phyloP scores from a whole-genome alignment of 2,113 vertebrate species.

The Alouatta palliata region DNA sequence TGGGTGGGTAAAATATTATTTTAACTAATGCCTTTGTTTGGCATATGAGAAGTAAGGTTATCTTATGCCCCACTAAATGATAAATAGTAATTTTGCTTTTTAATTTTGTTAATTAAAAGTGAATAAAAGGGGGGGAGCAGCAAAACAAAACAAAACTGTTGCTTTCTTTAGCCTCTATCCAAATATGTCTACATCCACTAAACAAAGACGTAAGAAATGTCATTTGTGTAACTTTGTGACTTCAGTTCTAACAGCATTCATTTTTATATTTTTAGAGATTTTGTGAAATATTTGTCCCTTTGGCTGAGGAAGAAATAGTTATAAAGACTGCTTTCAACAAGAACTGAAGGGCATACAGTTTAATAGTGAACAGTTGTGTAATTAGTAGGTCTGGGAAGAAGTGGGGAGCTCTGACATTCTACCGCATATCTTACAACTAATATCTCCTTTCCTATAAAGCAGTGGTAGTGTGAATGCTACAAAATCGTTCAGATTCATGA shows the following conservation, averaged over 20 bases:
- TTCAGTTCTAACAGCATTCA: not conserved
- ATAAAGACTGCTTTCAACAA: not conserved
- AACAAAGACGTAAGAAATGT: not conserved
- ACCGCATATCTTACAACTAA: not conserved
- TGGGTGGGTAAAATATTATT: slow-evolving; percentile 8
- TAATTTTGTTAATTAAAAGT: not conserved
- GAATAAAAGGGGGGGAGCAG: not conserved
- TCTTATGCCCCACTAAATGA: not conserved
- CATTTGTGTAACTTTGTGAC: not conserved
- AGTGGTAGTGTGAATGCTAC: not conserved
- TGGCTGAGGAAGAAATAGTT: not conserved
- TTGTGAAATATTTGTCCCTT: slow-evolving; percentile 5
- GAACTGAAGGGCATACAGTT: not conserved
- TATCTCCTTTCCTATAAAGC: not conserved
- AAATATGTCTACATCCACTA: not conserved
- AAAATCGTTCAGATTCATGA: not conserved
- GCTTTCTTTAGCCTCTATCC: not conserved
- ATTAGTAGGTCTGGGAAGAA: not conserved
- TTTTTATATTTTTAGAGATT: slow-evolving; percentile 35
- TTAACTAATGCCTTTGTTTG: not conserved
- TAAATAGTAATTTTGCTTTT: slow-evolving; percentile 3
- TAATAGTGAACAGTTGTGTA: not conserved
- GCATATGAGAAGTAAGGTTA: not conserved
- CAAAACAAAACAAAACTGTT: slow-evolving; percentile 17
- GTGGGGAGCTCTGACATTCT: not conserved